Base-by-base conservation (phyloP, 2,888 invertebrate species). In the Drosophila pegasa region DNA sequence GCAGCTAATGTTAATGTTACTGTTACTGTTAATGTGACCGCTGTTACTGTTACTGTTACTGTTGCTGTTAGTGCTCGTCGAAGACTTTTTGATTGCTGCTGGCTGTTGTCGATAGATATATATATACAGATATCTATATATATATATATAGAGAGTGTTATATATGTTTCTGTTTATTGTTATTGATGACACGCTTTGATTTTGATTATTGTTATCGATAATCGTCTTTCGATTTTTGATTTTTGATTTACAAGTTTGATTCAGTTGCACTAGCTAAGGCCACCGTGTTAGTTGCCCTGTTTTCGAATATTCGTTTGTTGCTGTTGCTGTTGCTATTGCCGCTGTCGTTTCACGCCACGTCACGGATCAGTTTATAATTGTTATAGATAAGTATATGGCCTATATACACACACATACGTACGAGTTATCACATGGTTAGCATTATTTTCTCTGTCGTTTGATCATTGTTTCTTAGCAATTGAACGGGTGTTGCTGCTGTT, bases 221-320 rank as follows among this genome's bases (percentile, higher is more conserved):
- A 75, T 67, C 57, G 75, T 69, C 63, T 50, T 60, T 78, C 70
- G 60, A 65, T 50, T 29, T 67, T 66, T 67, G 45, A 60, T 75
- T 51, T 67, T 68, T 70, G 52, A 64, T 78, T 54, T 68, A 27
- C 50, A 74, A 51, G 68, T 72, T 80, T 61, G 58, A 74, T 80
- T 82, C 83, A 83, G 89, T 83, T 89, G 76, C 89, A 83, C 83
- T 72, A 89, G 70, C 79, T 89, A 83, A 89, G 89, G 89, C 88
- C 83, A 88, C 89, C 71, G 55, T 67, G 45, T 60, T 71, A 81
- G 79, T 73, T 63, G 65, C 73, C 81, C 72, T 68, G 64, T 69
- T 82, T 62, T 81, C 45, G 56, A 52, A 22, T 50, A 18, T 31
- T 31, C 14, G 18, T 1, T 12, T 6, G n/a, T n/a, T n/a, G n/a